Conservation (phyloP, 2,888 invertebrate genomes). For the Theretra japonica region DNA sequence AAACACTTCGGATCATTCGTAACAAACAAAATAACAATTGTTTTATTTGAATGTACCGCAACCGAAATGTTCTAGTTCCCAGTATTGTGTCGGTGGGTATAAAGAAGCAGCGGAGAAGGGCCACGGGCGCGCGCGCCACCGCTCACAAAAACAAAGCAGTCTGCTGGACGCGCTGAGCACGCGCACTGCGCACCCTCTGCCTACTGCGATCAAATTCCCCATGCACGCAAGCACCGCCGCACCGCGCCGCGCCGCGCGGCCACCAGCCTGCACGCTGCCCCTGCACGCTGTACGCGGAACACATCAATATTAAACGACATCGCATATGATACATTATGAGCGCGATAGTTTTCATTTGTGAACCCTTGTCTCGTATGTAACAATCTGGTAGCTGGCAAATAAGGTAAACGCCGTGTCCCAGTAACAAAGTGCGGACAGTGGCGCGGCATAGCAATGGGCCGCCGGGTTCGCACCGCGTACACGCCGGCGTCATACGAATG, state of each 20-base stretch:
- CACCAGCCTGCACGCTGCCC: not conserved
- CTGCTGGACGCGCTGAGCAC: constrained; percentile 61
- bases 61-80: constrained; percentile 72
- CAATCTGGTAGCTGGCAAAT: constrained; percentile 45
- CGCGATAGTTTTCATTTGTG: constrained; percentile 23
- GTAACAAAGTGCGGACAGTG: constrained; percentile 63
- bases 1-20: constrained; percentile 4
- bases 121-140: constrained; percentile 64
- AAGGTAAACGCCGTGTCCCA: constrained; percentile 66
- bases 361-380: constrained; percentile 25
- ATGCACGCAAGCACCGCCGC: constrained; percentile 8
- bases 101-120: constrained; percentile 65
- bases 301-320: constrained; percentile 24
- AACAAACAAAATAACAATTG: constrained; percentile 38
- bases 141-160: constrained; percentile 77
- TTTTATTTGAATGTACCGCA: constrained; percentile 41
- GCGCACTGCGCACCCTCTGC: constrained; percentile 53
- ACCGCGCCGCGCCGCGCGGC: not conserved
- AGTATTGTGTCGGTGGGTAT: constrained; percentile 72
- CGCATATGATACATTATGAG: constrained; percentile 6
- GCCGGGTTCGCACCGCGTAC: constrained; percentile 58
- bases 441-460: constrained; percentile 73
- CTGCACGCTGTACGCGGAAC: constrained; percentile 17
- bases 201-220: constrained; percentile 30
- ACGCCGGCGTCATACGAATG: constrained; percentile 80